These are phyloP conservation scores for Cinclus cinclus DNA, from an alignment of 2,113 vertebrate species.

Conservation along the genomic window DNA sequence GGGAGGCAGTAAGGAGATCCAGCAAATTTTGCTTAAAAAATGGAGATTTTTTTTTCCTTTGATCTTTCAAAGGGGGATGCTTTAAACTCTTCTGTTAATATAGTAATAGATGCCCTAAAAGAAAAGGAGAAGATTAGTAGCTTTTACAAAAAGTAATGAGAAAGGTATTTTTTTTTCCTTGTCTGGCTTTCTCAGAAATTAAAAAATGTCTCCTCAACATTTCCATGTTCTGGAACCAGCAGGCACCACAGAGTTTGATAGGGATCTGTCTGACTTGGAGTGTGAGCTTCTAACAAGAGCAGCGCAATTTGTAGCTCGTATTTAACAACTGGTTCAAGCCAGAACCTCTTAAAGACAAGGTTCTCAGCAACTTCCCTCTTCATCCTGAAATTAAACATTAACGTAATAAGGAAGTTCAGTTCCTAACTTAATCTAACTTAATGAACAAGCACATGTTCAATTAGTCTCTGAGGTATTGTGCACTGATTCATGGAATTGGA, in stretches of 20 bases:
- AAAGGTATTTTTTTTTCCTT: background rate
- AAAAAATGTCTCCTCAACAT: background rate
- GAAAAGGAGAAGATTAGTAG: background rate
- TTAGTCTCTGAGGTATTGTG: conserved; percentile 30
- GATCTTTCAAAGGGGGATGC: background rate
- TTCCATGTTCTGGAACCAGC: background rate
- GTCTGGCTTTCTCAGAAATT: background rate
- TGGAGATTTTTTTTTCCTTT: background rate
- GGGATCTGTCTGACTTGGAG: background rate
- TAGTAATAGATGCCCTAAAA: background rate
- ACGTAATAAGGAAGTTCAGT: conserved; percentile 53
- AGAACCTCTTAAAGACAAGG: conserved; percentile 12
- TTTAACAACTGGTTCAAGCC: conserved; percentile 20
- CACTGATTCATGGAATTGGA: conserved; percentile 30
- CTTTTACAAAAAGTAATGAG: background rate
- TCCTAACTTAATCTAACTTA: conserved; percentile 48
- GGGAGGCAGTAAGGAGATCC: background rate
- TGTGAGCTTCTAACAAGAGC: background rate
- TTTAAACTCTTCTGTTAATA: background rate
- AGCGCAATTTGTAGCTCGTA: background rate
- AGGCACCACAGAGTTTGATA: background rate
- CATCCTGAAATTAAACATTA: conserved; percentile 54
- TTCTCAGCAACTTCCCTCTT: conserved; percentile 29
- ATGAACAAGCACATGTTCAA: conserved; percentile 27
- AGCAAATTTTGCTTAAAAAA: background rate